Evolutionary conservation across 2,888 invertebrate species (phyloP).

Genomic region (Pachymerium ferrugineum): DNA sequence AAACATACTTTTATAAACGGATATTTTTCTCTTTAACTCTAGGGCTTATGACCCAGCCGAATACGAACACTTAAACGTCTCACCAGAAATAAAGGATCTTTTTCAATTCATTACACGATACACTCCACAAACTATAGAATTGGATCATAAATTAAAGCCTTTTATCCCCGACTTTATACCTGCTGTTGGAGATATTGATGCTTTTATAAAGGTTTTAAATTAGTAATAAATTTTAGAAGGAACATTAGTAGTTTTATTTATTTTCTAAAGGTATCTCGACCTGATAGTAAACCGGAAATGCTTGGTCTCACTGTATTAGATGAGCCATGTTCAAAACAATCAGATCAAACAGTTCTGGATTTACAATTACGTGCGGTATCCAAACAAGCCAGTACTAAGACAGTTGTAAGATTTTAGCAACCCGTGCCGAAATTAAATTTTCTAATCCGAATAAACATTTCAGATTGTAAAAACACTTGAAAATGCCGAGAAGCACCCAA

Average conservation of each 20-base stretch:
- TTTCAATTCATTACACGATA: conserved; percentile 90
- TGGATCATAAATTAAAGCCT: conserved; percentile 83
- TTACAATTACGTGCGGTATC: conserved; percentile 72
- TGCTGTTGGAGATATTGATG: conserved; percentile 97
- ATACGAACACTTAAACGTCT: conserved; percentile 74
- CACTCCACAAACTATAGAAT: conserved; percentile 83
- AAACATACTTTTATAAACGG: not conserved
- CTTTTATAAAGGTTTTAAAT: conserved; percentile 77
- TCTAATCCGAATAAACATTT: no score
- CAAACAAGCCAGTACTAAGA: conserved; percentile 62
- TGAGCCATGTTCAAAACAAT: conserved; percentile 91
- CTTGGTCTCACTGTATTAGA: conserved; percentile 77
- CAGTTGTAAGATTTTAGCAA: conserved; percentile 46
- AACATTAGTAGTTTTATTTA: not conserved
- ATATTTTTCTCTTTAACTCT: conserved; percentile 38
- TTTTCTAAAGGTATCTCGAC: conserved; percentile 55
- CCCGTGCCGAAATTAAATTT: no score
- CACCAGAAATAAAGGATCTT: conserved; percentile 79
- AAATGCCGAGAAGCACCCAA: conserved; percentile 75
- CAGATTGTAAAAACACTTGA: conserved; percentile 72
- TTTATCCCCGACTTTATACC: conserved; percentile 97
- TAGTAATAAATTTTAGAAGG: not conserved
- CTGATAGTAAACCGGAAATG: conserved; percentile 60
- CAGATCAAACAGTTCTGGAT: conserved; percentile 88
- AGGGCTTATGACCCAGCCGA: conserved; percentile 71